phyloP scores from a whole-genome alignment of 2,113 vertebrate genomes.

The Corythoichthys haematopterus region DNA sequence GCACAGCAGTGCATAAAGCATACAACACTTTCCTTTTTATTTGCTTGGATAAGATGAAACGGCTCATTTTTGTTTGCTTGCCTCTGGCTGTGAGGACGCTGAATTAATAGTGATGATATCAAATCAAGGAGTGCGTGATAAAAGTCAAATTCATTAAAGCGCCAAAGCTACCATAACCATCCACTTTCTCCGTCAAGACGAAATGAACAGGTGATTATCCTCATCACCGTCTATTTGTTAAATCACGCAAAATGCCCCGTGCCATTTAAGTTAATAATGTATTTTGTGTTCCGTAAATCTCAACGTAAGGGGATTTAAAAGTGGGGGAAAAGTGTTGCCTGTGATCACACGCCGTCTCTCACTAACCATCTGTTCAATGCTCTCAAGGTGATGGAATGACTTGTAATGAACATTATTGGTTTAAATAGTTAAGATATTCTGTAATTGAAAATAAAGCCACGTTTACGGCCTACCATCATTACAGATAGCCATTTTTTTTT shows the following conservation, averaged over 20 bases:
- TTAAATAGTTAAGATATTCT: constrained; percentile 41
- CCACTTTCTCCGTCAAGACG: background rate
- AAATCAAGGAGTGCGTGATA: constrained; percentile 18
- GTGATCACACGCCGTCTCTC: constrained; percentile 27
- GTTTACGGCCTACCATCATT: constrained; percentile 53
- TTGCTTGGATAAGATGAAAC: background rate
- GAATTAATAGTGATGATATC: background rate
- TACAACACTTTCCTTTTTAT: constrained; percentile 8
- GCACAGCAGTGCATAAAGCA: constrained; percentile 6
- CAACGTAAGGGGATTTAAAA: constrained; percentile 11
- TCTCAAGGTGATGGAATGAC: constrained; percentile 47
- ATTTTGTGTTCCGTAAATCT: constrained; percentile 11
- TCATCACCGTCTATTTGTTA: constrained; percentile 11
- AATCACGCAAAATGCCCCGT: constrained; percentile 11
- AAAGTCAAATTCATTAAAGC: constrained; percentile 19
- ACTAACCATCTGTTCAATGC: constrained; percentile 32
- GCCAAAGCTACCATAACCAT: constrained; percentile 6
- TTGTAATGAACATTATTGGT: constrained; percentile 52
- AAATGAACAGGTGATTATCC: constrained; percentile 10
- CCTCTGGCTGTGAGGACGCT: constrained; percentile 2
- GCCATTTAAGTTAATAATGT: constrained; percentile 5
- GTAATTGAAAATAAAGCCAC: constrained; percentile 55
- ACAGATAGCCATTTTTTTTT: constrained; percentile 51
- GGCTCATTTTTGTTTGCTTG: background rate
- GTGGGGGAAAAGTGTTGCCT: constrained; percentile 11